A percentile compares a stretch with the other conserved stretches of the same genome.
These are phyloP conservation scores for Takifugu ocellatus DNA, from an alignment of 2,797 vertebrate genomes.

Conservation along the genomic window DNA sequence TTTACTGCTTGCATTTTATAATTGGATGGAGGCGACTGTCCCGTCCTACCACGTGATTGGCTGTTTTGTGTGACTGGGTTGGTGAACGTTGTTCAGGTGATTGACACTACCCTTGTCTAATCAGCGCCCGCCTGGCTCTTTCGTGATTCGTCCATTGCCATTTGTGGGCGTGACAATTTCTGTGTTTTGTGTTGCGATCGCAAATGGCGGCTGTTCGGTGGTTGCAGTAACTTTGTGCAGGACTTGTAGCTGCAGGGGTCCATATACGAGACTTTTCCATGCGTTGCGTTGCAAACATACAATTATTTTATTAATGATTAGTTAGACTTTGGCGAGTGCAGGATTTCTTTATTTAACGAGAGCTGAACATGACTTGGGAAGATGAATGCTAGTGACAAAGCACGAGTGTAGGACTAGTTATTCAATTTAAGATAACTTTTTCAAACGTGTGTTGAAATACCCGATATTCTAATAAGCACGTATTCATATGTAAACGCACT, in stretches of 20 bases:
- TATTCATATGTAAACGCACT: too few relatives aligned
- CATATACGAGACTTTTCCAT: background rate
- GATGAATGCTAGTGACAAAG: slow-evolving; percentile 40
- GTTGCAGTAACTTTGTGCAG: slow-evolving; percentile 64
- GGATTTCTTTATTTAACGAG: background rate
- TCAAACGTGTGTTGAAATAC: background rate
- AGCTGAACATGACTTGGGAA: slow-evolving; percentile 14
- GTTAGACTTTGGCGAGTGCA: background rate
- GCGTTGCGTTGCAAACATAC: background rate
- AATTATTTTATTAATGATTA: background rate
- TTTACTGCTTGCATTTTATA: slow-evolving; percentile 27
- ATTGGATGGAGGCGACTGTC: slow-evolving; percentile 9
- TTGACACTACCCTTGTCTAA: slow-evolving; percentile 43
- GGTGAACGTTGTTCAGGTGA: slow-evolving; percentile 40
- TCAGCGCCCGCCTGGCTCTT: background rate
- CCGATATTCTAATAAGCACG: too few relatives aligned
- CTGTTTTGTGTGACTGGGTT: slow-evolving; percentile 1
- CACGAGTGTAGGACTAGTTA: slow-evolving; percentile 6
- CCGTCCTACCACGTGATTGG: slow-evolving; percentile 33
- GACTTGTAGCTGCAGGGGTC: slow-evolving; percentile 11
- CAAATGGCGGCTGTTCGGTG: slow-evolving; percentile 83
- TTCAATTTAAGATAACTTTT: background rate
- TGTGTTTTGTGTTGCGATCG: slow-evolving; percentile 80
- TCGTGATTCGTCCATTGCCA: slow-evolving; percentile 26
- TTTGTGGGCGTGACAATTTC: slow-evolving; percentile 51